Evolutionary conservation across 2,797 vertebrate species (phyloP).

Genomic region (Thunnus albacares): DNA sequence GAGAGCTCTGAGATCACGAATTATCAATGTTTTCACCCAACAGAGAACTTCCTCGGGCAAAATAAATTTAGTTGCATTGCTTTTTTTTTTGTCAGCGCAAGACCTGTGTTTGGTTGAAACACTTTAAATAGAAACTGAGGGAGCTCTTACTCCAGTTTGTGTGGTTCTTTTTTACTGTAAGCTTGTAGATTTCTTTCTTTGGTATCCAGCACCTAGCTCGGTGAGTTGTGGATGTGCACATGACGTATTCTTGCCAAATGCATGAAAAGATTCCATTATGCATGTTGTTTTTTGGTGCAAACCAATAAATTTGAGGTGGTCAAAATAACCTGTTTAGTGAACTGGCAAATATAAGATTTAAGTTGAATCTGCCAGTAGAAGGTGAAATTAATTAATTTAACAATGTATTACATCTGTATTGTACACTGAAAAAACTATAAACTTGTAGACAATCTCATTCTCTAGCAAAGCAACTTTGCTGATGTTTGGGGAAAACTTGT

Average conservation of each 20-base stretch:
- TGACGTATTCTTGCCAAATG: background rate
- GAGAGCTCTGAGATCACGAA: no score
- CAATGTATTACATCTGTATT: background rate
- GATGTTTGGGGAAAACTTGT: constrained; percentile 7
- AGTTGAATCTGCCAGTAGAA: background rate
- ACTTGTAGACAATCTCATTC: background rate
- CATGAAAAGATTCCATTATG: background rate
- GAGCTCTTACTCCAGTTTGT: background rate
- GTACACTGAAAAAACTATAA: background rate
- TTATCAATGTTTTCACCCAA: no score
- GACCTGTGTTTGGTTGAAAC: background rate
- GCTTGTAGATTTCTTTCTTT: background rate
- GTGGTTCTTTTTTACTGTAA: background rate
- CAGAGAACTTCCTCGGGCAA: background rate
- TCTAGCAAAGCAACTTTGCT: constrained; percentile 2
- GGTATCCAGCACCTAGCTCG: background rate
- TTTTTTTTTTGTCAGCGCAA: background rate
- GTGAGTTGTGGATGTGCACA: background rate
- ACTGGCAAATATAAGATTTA: background rate
- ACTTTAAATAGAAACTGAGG: background rate
- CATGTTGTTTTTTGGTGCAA: background rate
- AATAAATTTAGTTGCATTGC: background rate
- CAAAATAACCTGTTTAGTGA: background rate
- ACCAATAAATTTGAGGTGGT: background rate
- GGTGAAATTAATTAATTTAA: background rate